Conservation (phyloP, 2,797 vertebrate species). For the Capromys pilorides region DNA sequence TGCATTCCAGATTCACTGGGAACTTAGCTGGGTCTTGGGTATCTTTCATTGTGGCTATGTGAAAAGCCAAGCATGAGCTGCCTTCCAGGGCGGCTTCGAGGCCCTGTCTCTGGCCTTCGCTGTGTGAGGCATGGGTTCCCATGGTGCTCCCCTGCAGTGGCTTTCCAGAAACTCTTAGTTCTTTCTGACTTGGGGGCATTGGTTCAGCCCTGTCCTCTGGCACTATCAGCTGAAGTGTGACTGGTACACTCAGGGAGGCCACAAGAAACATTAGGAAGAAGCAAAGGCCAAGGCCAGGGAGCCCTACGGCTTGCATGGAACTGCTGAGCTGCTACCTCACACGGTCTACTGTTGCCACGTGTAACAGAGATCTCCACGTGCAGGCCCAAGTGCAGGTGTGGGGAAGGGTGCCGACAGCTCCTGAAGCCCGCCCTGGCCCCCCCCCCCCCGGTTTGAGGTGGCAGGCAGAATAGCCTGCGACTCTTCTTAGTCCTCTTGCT, state of each 20-base stretch:
- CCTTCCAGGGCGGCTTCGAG: background rate
- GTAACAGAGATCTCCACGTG: background rate
- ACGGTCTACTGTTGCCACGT: background rate
- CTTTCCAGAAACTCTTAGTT: background rate
- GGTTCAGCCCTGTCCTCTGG: background rate
- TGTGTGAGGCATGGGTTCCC: background rate
- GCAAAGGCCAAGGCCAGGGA: background rate
- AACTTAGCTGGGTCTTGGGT: background rate
- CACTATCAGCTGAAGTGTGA: background rate
- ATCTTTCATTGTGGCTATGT: background rate
- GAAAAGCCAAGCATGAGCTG: background rate
- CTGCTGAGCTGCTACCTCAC: background rate
- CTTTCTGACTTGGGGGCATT: background rate
- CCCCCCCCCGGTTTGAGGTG: too few species aligned
- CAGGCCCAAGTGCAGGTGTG: background rate
- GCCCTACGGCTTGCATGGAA: background rate
- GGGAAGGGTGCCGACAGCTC: background rate
- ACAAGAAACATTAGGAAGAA: slow-evolving; percentile 8
- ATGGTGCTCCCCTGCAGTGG: background rate
- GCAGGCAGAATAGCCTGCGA: background rate
- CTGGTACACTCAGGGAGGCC: background rate
- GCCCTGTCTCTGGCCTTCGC: background rate
- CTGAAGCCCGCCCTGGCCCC: too few species aligned
- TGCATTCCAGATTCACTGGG: background rate
- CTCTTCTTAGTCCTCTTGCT: background rate